These are phyloP conservation scores for Maniola hyperantus DNA, from an alignment of 2,888 invertebrate genomes.

Conservation along the genomic window DNA sequence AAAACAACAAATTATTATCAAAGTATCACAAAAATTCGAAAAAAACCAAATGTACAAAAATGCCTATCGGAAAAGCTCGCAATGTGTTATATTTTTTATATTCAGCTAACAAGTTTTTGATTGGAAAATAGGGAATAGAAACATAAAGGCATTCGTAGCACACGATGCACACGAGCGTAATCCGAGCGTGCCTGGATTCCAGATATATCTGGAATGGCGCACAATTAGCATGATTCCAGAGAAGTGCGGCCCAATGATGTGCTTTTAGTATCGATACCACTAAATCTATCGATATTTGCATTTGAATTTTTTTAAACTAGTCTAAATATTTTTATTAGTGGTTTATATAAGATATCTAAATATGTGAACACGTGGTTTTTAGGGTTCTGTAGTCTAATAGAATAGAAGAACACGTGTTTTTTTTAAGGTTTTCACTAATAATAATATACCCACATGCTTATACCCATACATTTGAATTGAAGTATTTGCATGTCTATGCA, in stretches of 20 bases:
- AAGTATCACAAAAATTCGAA: not conserved
- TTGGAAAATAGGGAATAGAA: slow-evolving; percentile 9
- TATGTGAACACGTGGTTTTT: no score
- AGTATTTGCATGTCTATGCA: not conserved
- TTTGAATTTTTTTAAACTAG: no score
- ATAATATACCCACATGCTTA: no score
- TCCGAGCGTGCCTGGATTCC: not conserved
- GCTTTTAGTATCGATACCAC: slow-evolving; percentile 2
- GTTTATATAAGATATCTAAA: no score
- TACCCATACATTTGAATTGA: slow-evolving; percentile 7
- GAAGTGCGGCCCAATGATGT: slow-evolving; percentile 4
- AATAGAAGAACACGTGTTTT: no score
- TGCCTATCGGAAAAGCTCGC: not conserved
- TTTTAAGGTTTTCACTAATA: no score
- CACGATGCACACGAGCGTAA: not conserved
- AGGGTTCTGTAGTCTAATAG: no score
- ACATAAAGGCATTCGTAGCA: slow-evolving; percentile 3
- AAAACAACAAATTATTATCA: no score
- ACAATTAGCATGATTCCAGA: not conserved
- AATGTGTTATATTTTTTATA: not conserved
- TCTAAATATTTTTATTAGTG: no score
- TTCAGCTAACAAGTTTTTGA: not conserved
- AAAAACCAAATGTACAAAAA: not conserved
- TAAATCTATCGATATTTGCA: slow-evolving; percentile 1
- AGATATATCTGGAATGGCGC: not conserved